Evolutionary conservation across 2,888 invertebrate species (phyloP), one percentile per base, ranked within the genome.

Genomic region (Lithophane socia): DNA sequence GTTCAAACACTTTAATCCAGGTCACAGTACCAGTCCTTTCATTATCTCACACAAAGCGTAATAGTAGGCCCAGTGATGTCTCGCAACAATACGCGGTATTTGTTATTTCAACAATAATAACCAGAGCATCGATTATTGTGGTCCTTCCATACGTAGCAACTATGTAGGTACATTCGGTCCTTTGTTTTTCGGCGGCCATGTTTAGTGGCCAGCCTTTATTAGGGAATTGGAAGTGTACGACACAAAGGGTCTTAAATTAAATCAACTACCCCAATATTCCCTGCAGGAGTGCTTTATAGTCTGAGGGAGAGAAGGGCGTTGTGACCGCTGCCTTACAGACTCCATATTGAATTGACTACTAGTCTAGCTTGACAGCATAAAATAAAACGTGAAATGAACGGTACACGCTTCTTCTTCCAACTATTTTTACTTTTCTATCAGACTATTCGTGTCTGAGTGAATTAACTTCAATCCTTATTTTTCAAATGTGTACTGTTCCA

Each of bases 231-330:
- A 94, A 94, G 92, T 94, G 93, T 92, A 92, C 92, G 92, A 91
- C 93, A 94, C 94, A 95, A 95, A 95, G 94, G 94, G 93, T 88
- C 93, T 93, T 93, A 94, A 94, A 95, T 95, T 95, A 94, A 95
- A 95, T 95, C 95, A 94, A 93, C 92, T 91, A 91, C 89, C 91
- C 92, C 92, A 93, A 94, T 95, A 94, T 93, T 94, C 93, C 91
- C 92, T 88, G 85, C 89, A 89, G 92, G 91, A 92, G 90, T 87
- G 92, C 92, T 93, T 91, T 92, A 92, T 92, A 89, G 90, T 87
- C 87, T 86, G 84, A 76, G 87, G 90, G 88, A 89, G 90, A 89
- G 89, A 89, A 87, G 89, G 85, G 82, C 89, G 81, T 80, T 84
- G 86, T 84, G 82, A 85, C 79, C 88, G 75, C 85, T 75, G 79